Evolutionary conservation across 23 tunicate species (phyloP), one percentile per base, ranked within the genome.

Genomic region (Halocynthia aurantium): DNA sequence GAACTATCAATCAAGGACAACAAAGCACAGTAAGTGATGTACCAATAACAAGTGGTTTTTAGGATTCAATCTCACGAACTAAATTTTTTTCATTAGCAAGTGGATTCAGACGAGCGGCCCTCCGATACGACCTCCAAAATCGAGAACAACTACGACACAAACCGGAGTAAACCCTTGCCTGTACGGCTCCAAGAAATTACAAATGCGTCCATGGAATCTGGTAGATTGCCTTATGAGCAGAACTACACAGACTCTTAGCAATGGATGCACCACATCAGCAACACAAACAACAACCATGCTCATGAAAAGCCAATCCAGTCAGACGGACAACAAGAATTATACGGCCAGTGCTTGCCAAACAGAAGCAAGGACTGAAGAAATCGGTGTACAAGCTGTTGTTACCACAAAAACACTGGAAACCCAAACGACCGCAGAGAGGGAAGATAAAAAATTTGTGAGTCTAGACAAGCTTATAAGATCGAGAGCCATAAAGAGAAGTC

Each of bases 391-490:
- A 74, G 62, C 64, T 10, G 13, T 54, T 8, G 22, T 64, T 10
- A 8, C 63, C 8, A 19, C 56, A n/a, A 18, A 53, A 74, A 74
- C 63, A 8, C 31, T 74, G 55, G 78, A 74, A 54, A 50, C 31
- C 17, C 78, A 74, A 52, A 74, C 78, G 8, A 64, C 78, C 5
- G 78, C 55, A 19, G 64, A 54, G 6, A 21, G 13, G 5, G 19
- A 44, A 5, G 78, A 74, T 12, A 64, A 64, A 77, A 61, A 40
- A 2, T 52, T 20, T 7, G 73, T 89, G 5, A 89, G 88, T 69
- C 82, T 89, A 10, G 96, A 89, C 64, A 75, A 80, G 44, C 51
- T 89, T 0, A 83, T 89, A 7, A 81, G 86, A 51, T 51, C 66
- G 5, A 70, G 82, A 75, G 87, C 72, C 7, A 81, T 70, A 74